Conservation (phyloP, 2,113 vertebrate species). For the Zeus faber region DNA sequence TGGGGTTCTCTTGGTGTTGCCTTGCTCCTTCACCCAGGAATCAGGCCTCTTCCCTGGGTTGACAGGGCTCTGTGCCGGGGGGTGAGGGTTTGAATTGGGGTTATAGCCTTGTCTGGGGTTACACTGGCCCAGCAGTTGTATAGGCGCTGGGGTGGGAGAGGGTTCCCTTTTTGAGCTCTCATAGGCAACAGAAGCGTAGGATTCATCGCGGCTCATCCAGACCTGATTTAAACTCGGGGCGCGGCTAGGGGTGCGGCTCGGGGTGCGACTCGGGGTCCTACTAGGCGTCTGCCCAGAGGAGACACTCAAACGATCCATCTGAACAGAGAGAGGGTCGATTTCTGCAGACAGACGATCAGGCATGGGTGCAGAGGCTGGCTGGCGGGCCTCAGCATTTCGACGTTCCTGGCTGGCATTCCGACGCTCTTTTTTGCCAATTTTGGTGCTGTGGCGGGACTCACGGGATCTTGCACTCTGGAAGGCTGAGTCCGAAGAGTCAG, state of each 20-base stretch:
- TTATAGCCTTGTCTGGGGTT: slow-evolving; percentile 87
- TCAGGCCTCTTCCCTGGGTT: slow-evolving; percentile 73
- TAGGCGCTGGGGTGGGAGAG: slow-evolving; percentile 77
- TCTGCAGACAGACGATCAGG: slow-evolving; percentile 88
- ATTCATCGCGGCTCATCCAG: slow-evolving; percentile 93
- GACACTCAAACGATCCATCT: slow-evolving; percentile 95
- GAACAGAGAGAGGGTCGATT: slow-evolving; percentile 86
- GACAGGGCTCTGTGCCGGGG: slow-evolving; percentile 64
- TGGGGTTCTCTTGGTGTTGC: slow-evolving; percentile 87
- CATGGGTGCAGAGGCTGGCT: slow-evolving; percentile 71
- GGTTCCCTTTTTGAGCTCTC: slow-evolving; percentile 79
- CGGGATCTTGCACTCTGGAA: slow-evolving; percentile 95
- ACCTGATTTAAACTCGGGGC: slow-evolving; percentile 89
- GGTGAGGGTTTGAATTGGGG: slow-evolving; percentile 65
- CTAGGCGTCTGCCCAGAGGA: slow-evolving; percentile 74
- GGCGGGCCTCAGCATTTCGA: slow-evolving; percentile 54
- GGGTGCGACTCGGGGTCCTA: slow-evolving; percentile 73
- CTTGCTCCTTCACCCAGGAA: slow-evolving; percentile 88
- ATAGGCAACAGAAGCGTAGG: slow-evolving; percentile 78
- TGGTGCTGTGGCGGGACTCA: slow-evolving; percentile 91
- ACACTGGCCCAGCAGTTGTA: slow-evolving; percentile 90
- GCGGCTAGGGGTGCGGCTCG: slow-evolving; percentile 72
- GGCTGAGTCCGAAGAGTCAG: slow-evolving; percentile 94
- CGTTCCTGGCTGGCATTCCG: slow-evolving; percentile 67
- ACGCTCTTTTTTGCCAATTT: slow-evolving; percentile 87